These are phyloP conservation scores for Sepiola atlantica DNA, from an alignment of 2,888 invertebrate genomes.

Conservation along the genomic window DNA sequence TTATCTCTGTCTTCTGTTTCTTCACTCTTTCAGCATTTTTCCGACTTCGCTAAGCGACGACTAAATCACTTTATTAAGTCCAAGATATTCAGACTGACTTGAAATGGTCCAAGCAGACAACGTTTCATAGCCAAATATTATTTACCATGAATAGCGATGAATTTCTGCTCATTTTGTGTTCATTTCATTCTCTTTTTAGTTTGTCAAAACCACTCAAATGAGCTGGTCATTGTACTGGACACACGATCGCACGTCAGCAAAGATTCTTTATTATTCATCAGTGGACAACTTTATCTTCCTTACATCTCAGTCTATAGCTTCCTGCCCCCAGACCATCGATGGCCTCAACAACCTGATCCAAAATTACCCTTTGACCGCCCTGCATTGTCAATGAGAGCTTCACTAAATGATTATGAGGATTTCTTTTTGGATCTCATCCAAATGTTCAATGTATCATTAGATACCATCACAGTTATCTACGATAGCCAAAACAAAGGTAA, in stretches of 20 bases:
- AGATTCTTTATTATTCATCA: slow-evolving; percentile 34
- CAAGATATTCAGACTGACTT: too few species aligned
- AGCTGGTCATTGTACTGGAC: slow-evolving; percentile 14
- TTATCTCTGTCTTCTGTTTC: too few species aligned
- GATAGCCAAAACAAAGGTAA: slow-evolving; percentile 45
- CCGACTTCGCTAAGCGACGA: too few species aligned
- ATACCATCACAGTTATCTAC: slow-evolving; percentile 39
- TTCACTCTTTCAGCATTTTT: too few species aligned
- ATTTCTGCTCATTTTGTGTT: background rate
- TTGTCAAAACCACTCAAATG: slow-evolving; percentile 35
- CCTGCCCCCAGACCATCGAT: background rate
- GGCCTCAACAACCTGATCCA: background rate
- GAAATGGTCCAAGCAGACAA: too few species aligned
- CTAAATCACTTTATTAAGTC: too few species aligned
- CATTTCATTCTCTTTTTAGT: background rate
- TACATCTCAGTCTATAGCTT: slow-evolving; percentile 32
- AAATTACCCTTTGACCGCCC: background rate
- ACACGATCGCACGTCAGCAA: background rate
- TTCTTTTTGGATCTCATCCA: slow-evolving; percentile 39
- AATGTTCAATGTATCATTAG: slow-evolving; percentile 8
- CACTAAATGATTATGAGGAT: background rate
- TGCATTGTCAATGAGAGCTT: slow-evolving; percentile 22
- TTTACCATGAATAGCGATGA: too few species aligned
- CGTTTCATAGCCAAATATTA: too few species aligned
- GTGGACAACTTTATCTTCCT: slow-evolving; percentile 41